Conservation (phyloP, 2,888 invertebrate genomes). For the Caenorhabditis macrosperma region DNA sequence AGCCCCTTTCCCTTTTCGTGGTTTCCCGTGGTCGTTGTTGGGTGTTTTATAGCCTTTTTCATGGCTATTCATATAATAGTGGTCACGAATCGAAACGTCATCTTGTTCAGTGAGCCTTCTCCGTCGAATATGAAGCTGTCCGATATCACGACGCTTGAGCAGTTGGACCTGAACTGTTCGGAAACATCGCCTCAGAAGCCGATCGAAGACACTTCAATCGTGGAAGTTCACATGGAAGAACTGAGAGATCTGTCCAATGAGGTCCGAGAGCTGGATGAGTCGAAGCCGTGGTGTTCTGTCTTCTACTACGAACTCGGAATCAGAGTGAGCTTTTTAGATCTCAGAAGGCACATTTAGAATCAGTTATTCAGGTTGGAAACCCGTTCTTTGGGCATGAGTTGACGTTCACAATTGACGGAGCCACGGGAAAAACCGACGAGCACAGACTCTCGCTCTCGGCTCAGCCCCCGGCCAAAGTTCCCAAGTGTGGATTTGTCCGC, state of each 20-base stretch:
- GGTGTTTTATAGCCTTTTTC: too few species aligned
- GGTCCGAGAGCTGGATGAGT: background rate
- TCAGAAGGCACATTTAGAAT: background rate
- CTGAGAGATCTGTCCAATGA: too few species aligned
- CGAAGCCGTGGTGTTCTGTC: background rate
- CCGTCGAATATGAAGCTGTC: background rate
- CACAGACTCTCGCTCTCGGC: conserved; percentile 4
- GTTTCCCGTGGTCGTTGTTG: background rate
- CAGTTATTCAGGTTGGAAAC: background rate
- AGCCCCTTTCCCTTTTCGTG: background rate
- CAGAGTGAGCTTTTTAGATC: background rate
- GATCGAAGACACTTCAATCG: background rate
- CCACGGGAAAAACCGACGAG: background rate
- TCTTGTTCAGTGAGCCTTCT: conserved; percentile 2
- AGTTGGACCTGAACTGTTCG: background rate
- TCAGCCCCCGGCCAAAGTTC: background rate
- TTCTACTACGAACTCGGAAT: background rate
- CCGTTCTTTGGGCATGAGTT: background rate
- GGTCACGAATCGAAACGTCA: too few species aligned
- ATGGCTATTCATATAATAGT: too few species aligned
- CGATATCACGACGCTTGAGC: background rate
- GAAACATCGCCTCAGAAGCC: background rate
- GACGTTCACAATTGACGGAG: conserved; percentile 21
- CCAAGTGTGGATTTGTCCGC: background rate
- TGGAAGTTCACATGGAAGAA: background rate